Evolutionary conservation across 53 echinoderm and acorn worm genomes (phyloP).

Genomic region (Apostichopus leukothele): DNA sequence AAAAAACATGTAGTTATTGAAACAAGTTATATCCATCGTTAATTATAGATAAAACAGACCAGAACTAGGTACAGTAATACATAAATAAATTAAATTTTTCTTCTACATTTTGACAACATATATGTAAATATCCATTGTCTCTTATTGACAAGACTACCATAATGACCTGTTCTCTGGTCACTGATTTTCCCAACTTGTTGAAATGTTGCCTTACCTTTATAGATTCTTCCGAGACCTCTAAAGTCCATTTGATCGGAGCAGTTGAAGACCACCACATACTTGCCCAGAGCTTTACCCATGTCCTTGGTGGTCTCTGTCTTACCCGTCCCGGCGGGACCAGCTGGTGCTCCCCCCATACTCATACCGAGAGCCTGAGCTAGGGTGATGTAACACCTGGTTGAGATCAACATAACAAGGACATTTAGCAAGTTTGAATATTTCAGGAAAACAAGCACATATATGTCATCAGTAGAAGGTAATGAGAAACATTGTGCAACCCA

Average conservation of each 20-base stretch:
- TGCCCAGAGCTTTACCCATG: slow-evolving; percentile 98
- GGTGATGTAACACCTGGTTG: slow-evolving; percentile 89
- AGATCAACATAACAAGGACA: neutral
- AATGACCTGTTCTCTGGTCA: no score
- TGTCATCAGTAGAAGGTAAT: no score
- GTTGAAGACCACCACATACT: slow-evolving; percentile 99
- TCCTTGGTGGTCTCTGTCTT: slow-evolving; percentile 99
- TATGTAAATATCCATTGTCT: no score
- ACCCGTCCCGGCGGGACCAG: slow-evolving; percentile 97
- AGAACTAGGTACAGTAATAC: neutral
- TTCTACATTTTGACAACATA: no score
- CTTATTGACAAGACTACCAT: no score
- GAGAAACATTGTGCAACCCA: no score
- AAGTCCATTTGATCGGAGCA: slow-evolving; percentile 99
- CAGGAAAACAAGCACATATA: no score
- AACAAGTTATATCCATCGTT: no score
- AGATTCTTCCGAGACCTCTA: slow-evolving; percentile 95
- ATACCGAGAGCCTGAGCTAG: slow-evolving; percentile 94
- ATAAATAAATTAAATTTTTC: neutral
- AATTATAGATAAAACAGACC: no score
- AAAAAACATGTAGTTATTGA: no score
- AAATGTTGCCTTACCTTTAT: slow-evolving; percentile 73
- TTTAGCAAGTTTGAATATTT: no score
- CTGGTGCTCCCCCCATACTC: slow-evolving; percentile 99
- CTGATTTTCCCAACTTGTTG: no score